phyloP scores from a whole-genome alignment of 35 echinoderm and acorn worm species.

The Holothuria glaberrima region DNA sequence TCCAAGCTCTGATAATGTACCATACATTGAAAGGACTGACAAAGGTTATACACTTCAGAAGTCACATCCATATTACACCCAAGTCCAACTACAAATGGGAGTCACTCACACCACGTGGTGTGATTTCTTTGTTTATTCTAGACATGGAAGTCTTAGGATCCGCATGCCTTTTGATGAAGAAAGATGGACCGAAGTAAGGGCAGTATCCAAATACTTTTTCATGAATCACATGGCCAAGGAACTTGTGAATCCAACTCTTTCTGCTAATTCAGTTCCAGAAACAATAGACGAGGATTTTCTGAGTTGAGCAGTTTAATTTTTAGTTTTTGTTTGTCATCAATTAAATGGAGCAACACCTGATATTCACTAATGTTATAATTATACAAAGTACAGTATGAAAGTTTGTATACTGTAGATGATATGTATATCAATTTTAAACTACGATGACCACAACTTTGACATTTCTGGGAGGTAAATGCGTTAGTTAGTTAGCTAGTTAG shows the following conservation, averaged over 20 bases:
- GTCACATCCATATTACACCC: conserved; percentile 48
- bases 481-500: too few relatives aligned
- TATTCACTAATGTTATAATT: not conserved
- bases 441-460: conserved; percentile 14
- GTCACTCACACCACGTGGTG: conserved; percentile 50
- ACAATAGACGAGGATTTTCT: not conserved
- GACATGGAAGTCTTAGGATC: conserved; percentile 36
- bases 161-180: conserved; percentile 43
- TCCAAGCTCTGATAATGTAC: conserved; percentile 30
- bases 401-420: not conserved
- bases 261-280: not conserved
- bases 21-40: conserved; percentile 34
- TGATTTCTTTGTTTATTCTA: conserved; percentile 75
- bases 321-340: not conserved
- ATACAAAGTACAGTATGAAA: not conserved
- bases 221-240: conserved; percentile 34
- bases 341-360: not conserved
- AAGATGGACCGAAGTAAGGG: conserved; percentile 40
- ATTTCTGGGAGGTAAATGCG: conserved; percentile 22
- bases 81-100: conserved; percentile 62
- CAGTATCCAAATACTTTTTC: conserved; percentile 7
- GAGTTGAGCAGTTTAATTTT: not conserved
- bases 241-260: conserved; percentile 41
- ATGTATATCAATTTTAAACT: not conserved
- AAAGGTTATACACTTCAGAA: conserved; percentile 15